Evolutionary conservation across 2,797 vertebrate species (phyloP).

Genomic region (Petrocephalus schoutedeni): DNA sequence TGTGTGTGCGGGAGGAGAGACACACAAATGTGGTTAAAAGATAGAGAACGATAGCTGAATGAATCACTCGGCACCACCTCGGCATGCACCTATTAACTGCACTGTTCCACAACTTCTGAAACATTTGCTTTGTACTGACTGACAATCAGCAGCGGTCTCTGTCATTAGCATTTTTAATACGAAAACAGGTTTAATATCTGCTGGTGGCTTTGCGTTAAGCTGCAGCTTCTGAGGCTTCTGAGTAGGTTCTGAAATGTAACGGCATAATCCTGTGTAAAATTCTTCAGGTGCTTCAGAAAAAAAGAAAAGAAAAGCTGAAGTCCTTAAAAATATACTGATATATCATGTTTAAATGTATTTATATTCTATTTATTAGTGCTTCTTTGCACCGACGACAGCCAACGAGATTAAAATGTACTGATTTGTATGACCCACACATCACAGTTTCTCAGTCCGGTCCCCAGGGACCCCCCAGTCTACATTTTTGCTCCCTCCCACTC

Average conservation of each 20-base stretch:
- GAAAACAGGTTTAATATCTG: not conserved
- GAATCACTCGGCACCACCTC: constrained; percentile 1
- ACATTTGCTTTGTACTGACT: not conserved
- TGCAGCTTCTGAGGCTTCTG: not conserved
- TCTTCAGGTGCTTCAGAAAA: not conserved
- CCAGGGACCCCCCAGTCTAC: not conserved
- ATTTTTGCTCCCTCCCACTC: not conserved
- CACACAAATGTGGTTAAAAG: not conserved
- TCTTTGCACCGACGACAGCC: not conserved
- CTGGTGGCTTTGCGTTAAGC: not conserved
- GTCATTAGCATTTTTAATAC: not conserved
- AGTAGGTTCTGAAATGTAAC: not conserved
- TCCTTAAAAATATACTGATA: not conserved
- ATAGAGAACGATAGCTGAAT: not conserved
- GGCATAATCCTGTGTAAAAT: not conserved
- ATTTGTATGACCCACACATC: not conserved
- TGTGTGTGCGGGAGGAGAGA: not conserved
- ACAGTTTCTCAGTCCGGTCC: not conserved
- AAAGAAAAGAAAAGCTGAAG: not conserved
- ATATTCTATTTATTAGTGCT: not conserved
- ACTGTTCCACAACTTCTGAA: not conserved
- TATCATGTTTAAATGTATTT: not conserved
- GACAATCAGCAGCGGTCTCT: not conserved
- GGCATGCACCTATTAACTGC: not conserved
- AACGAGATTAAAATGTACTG: not conserved